Conservation (phyloP, 2,888 invertebrate genomes). For the Portevinia maculata region DNA sequence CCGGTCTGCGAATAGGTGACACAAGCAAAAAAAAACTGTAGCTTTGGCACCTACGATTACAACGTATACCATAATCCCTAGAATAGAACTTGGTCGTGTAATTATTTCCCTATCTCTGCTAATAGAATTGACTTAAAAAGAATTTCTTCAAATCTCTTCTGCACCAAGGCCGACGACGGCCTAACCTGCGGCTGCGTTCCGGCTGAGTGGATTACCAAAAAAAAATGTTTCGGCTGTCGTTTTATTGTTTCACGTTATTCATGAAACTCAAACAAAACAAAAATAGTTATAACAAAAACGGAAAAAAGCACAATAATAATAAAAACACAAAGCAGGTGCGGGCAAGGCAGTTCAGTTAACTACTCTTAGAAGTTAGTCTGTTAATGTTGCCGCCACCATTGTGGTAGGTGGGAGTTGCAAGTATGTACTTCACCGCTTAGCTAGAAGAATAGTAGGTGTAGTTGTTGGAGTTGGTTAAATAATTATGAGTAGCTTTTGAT, state of each 20-base stretch:
- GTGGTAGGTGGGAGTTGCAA: conserved; percentile 72
- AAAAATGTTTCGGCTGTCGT: conserved; percentile 28
- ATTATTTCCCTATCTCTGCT: conserved; percentile 64
- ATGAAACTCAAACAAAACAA: conserved; percentile 40
- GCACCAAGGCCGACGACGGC: conserved; percentile 44
- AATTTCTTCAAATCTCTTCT: conserved; percentile 48
- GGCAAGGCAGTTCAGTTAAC: conserved; percentile 69
- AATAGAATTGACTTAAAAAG: conserved; percentile 65
- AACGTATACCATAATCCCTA: conserved; percentile 20
- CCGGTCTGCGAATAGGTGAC: conserved; percentile 51
- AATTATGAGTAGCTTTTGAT: conserved; percentile 73
- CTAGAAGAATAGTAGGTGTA: conserved; percentile 51
- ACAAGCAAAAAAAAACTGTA: conserved; percentile 17
- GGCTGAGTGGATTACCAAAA: conserved; percentile 63
- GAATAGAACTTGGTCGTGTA: conserved; percentile 49
- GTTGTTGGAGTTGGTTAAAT: conserved; percentile 66
- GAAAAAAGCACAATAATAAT: too few relatives aligned
- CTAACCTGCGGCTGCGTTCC: conserved; percentile 69
- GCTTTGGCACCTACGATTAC: conserved; percentile 33
- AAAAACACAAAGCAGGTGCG: conserved; percentile 56
- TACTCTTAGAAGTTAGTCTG: conserved; percentile 72
- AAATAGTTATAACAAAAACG: conserved; percentile 54
- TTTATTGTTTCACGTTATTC: conserved; percentile 60
- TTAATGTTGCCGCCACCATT: conserved; percentile 69
- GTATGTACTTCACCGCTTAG: conserved; percentile 68